phyloP scores from a whole-genome alignment of 2,113 vertebrate species.

The Parus major region DNA sequence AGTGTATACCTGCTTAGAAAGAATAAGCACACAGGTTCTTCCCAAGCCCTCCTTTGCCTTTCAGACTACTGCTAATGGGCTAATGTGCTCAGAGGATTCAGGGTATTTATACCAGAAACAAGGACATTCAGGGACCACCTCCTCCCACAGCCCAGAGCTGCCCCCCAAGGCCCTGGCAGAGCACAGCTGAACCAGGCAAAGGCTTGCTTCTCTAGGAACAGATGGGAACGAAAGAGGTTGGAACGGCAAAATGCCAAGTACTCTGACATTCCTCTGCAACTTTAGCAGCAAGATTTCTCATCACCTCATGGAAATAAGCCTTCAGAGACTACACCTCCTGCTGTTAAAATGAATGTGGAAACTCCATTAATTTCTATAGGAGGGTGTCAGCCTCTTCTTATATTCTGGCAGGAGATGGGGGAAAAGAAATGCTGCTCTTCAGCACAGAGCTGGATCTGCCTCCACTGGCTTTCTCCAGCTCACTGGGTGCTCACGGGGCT shows the following conservation, averaged over 20 bases:
- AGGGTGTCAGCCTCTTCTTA: conserved; percentile 29
- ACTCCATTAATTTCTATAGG: conserved; percentile 52
- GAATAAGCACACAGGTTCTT: neutral
- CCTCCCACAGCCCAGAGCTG: neutral
- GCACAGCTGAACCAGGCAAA: neutral
- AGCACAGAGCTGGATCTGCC: neutral
- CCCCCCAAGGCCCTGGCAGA: neutral
- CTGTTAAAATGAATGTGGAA: conserved; percentile 59
- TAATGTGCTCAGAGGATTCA: neutral
- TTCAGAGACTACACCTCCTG: conserved; percentile 46
- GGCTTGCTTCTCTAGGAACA: neutral
- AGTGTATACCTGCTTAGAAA: neutral
- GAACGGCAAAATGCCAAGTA: neutral
- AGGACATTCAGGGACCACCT: neutral
- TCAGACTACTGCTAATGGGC: neutral
- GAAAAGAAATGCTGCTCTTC: conserved; percentile 20
- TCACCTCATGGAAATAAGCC: conserved; percentile 52
- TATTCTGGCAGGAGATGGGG: neutral
- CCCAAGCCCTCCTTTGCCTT: neutral
- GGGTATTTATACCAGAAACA: neutral
- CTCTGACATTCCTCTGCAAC: conserved; percentile 21
- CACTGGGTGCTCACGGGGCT: neutral
- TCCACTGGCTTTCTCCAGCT: conserved; percentile 13
- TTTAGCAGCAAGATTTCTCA: conserved; percentile 43
- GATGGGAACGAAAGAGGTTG: neutral